Evolutionary conservation across 2,888 invertebrate species (phyloP), one percentile per base, ranked within the genome.

Genomic region (Machimus rusticus): DNA sequence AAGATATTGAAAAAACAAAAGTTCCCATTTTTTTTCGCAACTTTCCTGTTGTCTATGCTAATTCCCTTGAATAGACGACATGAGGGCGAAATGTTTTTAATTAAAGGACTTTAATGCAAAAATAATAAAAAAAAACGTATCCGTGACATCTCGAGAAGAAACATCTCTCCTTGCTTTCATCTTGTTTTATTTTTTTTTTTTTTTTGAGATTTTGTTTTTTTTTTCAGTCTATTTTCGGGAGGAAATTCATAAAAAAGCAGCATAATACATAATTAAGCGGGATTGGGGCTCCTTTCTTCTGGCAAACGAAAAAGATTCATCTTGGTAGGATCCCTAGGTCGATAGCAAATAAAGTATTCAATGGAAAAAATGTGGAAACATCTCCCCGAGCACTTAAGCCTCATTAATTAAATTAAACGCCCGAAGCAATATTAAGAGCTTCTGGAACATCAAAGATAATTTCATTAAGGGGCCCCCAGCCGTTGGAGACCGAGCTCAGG

Each of bases 341-440:
- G 28, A 66, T 66, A 28, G 28, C 66, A 23, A 66, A 66, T 66
- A 23, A 66, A 66, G 66, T 66, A 66, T 66, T 66, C 66, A 66
- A 23, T 66, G 66, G n/a, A 28, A 66, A 66, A 79, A 79, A 46
- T 79, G 51, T 79, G 39, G 43, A 79, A 46, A 79, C 51, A 51
- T 46, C 23, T 79, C 51, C 51, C 23, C 46, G 39, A 78, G 78
- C 37, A 43, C 78, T 78, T 43, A 78, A 51, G 46, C 39, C 78
- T 39, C 79, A 39, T 78, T 78, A 79, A 79, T 79, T 79, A 79
- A 79, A 79, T 79, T 46, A 66, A 66, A 66, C 12, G 28, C 19
- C 23, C 66, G 12, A 23, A 66, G 66, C 66, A 66, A 66, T 66
- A 66, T 66, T 66, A 66, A 66, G 66, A 28, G 66, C 23, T 66